Evolutionary conservation across 64 coral and sea anemone species (phyloP).

Genomic region (Montipora foliosa): DNA sequence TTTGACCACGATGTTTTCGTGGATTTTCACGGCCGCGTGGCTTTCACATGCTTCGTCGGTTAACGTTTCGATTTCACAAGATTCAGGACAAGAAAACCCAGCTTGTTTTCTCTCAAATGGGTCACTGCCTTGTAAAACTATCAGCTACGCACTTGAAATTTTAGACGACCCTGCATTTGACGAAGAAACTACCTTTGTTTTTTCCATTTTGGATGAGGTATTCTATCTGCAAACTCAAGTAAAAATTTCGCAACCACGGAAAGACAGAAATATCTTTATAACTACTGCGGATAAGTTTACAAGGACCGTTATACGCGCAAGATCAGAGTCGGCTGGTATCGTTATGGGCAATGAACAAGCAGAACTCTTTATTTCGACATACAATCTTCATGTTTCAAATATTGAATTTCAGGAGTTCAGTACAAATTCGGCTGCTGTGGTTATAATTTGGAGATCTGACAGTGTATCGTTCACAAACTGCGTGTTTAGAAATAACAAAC

Average conservation of each 20-base stretch:
- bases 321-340: neutral
- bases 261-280: constrained; percentile 3
- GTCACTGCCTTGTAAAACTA: constrained; percentile 12
- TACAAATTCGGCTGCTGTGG: constrained; percentile 47
- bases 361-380: neutral
- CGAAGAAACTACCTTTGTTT: constrained; percentile 6
- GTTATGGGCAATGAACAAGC: neutral
- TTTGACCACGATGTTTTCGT: neutral
- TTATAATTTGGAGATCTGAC: constrained; percentile 67
- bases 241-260: constrained; percentile 30
- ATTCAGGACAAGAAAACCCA: neutral
- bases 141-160: constrained; percentile 30
- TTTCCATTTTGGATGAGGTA: constrained; percentile 28
- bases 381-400: constrained; percentile 66
- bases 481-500: constrained; percentile 64
- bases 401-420: constrained; percentile 70
- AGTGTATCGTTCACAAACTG: constrained; percentile 74
- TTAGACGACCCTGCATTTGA: neutral
- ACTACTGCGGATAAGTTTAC: neutral
- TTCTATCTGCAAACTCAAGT: constrained; percentile 6
- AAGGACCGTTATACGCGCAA: constrained; percentile 18
- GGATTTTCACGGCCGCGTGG: neutral
- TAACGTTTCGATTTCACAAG: constrained; percentile 2
- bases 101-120: neutral
- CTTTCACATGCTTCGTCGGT: neutral